These are phyloP conservation scores for Brachionichthys hirsutus DNA, from an alignment of 2,113 vertebrate genomes.

Conservation along the genomic window DNA sequence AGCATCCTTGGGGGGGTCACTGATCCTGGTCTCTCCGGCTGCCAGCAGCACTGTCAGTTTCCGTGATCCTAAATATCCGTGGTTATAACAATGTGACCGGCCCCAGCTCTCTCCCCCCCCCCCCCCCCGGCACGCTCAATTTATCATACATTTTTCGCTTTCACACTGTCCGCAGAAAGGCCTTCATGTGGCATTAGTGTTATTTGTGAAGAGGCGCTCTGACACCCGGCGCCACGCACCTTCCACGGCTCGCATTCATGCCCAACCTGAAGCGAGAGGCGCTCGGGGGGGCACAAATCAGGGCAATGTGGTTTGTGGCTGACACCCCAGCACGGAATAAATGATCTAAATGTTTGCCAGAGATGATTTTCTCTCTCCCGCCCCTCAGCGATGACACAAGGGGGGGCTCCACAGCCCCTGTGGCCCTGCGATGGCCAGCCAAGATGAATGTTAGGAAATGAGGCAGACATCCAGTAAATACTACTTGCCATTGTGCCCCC, in stretches of 20 bases:
- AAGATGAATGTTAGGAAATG: constrained; percentile 75
- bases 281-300: constrained; percentile 30
- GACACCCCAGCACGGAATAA: constrained; percentile 67
- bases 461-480: constrained; percentile 80
- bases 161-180: constrained; percentile 56
- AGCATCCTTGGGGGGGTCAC: background rate
- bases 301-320: constrained; percentile 68
- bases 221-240: constrained; percentile 58
- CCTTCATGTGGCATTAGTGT: constrained; percentile 69
- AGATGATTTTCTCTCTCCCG: constrained; percentile 71
- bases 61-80: constrained; percentile 61
- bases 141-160: constrained; percentile 72
- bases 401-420: constrained; percentile 35
- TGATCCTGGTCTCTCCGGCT: constrained; percentile 52
- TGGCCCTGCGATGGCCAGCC: constrained; percentile 62
- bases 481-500: constrained; percentile 74
- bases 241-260: constrained; percentile 34
- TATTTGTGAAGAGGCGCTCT: constrained; percentile 49
- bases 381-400: constrained; percentile 67
- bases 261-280: constrained; percentile 57
- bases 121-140: constrained; percentile 62
- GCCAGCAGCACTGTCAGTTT: constrained; percentile 63
- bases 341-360: constrained; percentile 71
- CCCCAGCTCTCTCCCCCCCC: constrained; percentile 49
- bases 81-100: constrained; percentile 65